Conservation (phyloP, 2,888 invertebrate genomes). For the Andricus curvator region DNA sequence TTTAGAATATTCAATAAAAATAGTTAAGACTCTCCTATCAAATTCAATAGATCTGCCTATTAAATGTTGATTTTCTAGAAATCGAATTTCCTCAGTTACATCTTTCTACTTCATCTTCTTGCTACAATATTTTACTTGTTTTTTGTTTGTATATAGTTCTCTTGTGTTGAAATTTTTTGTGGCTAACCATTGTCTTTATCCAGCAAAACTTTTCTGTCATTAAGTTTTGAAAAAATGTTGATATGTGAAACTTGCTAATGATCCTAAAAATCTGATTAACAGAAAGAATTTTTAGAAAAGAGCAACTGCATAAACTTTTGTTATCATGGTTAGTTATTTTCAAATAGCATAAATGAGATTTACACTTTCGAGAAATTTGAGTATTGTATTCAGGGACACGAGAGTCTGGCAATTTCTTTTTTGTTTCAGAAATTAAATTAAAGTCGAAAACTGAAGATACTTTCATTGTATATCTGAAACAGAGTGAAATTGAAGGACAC, state of each 20-base stretch:
- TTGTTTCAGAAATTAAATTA: background rate
- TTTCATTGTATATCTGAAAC: no score
- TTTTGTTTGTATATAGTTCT: slow-evolving; percentile 23
- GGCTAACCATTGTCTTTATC: slow-evolving; percentile 19
- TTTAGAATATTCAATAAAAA: background rate
- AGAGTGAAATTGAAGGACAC: background rate
- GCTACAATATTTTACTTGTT: slow-evolving; percentile 1
- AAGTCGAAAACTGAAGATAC: background rate
- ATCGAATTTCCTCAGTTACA: background rate
- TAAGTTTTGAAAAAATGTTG: background rate
- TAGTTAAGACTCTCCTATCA: background rate
- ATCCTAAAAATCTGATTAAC: background rate
- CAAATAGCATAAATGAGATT: background rate
- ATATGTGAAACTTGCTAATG: background rate
- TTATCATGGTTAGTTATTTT: background rate
- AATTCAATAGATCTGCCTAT: background rate
- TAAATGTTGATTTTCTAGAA: background rate
- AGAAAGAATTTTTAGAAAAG: background rate
- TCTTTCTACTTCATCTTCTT: slow-evolving; percentile 4
- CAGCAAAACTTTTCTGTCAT: background rate
- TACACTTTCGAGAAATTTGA: background rate
- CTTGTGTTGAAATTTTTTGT: slow-evolving; percentile 14
- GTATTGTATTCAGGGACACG: background rate
- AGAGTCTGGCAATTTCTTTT: background rate
- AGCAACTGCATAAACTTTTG: background rate